A percentile compares a stretch with the other conserved stretches of the same genome.
phyloP scores from a whole-genome alignment of 2,888 invertebrate genomes.

The Apotomis betuletana region DNA sequence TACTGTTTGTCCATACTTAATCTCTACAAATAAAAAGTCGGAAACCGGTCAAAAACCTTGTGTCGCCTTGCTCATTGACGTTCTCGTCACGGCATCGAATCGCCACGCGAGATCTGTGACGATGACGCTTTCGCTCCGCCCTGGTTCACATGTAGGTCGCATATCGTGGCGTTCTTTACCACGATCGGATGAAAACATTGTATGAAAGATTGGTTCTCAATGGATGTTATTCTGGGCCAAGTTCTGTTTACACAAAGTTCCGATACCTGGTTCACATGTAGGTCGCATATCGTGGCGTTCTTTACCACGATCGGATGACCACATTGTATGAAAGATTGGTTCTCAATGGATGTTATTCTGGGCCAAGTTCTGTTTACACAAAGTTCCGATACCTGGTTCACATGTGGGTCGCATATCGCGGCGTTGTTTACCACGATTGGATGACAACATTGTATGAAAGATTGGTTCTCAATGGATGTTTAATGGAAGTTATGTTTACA shows the following conservation, averaged over 20 bases:
- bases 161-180: constrained; percentile 45
- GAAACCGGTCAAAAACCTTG: constrained; percentile 18
- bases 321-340: constrained; percentile 4
- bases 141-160: constrained; percentile 66
- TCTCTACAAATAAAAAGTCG: constrained; percentile 37
- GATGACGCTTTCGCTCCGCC: constrained; percentile 65
- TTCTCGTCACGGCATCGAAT: constrained; percentile 49
- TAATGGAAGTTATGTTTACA: too few species aligned
- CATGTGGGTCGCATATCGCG: too few species aligned
- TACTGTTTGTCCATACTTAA: constrained; percentile 1
- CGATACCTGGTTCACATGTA: too few species aligned
- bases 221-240: too few species aligned
- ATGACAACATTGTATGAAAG: constrained; percentile 16
- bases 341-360: neutral
- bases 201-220: neutral
- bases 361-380: too few species aligned
- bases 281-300: too few species aligned
- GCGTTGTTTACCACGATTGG: neutral
- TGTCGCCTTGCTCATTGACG: constrained; percentile 35
- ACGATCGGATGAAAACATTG: constrained; percentile 17
- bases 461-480: neutral
- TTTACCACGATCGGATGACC: constrained; percentile 5
- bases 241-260: too few species aligned
- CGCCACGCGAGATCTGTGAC: constrained; percentile 39
- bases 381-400: too few species aligned